phyloP scores from a whole-genome alignment of 2,113 vertebrate species.

The Micronycteris hirsuta region DNA sequence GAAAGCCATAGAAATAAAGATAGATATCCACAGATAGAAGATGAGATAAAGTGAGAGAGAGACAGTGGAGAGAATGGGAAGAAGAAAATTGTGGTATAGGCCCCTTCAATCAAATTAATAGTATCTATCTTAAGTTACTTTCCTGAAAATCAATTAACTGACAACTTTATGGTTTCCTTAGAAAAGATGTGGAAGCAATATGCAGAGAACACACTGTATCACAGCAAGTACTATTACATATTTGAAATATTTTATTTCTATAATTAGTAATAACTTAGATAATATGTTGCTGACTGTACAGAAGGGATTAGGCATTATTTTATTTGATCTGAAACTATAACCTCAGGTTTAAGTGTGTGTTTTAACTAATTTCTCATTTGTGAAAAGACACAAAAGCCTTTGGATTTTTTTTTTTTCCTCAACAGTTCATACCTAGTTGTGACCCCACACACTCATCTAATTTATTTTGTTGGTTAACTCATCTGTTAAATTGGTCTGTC shows the following conservation, averaged over 20 bases:
- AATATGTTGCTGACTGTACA: neutral
- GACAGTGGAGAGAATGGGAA: neutral
- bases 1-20: neutral
- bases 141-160: conserved; percentile 11
- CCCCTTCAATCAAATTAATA: neutral
- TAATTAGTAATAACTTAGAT: conserved; percentile 33
- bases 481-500: neutral
- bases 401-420: neutral
- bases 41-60: neutral
- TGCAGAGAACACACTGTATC: neutral
- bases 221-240: neutral
- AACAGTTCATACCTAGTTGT: neutral
- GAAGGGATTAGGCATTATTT: conserved; percentile 6
- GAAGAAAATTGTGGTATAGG: neutral
- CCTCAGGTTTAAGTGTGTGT: neutral
- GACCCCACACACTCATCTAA: neutral
- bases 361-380: neutral
- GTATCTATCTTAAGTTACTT: conserved; percentile 32
- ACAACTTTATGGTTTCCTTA: conserved; percentile 44
- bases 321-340: conserved; percentile 22
- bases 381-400: neutral
- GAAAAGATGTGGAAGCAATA: conserved; percentile 1
- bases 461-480: neutral
- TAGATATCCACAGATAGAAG: neutral
- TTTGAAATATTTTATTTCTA: conserved; percentile 47